phyloP scores from a whole-genome alignment of 2,888 invertebrate species.

The Masnerella sp. region DNA sequence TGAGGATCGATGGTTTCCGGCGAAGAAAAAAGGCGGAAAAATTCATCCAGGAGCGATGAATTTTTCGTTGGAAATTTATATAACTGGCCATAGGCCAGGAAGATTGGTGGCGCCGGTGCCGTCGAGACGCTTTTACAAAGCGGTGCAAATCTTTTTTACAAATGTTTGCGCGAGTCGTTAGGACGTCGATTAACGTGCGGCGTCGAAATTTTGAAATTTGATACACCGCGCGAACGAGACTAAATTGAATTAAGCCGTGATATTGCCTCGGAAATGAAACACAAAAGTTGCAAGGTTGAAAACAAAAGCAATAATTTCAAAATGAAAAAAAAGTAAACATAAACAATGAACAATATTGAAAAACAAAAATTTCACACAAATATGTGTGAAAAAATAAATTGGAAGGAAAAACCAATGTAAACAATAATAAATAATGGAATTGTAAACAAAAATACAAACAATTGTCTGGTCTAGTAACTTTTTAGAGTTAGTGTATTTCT shows the following conservation, averaged over 20 bases:
- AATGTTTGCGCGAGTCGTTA: conserved; percentile 32
- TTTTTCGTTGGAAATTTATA: conserved; percentile 33
- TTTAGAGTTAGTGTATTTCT: too few relatives aligned
- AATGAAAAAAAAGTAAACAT: neutral
- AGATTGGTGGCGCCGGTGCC: conserved; percentile 26
- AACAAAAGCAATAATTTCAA: neutral
- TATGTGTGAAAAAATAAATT: too few relatives aligned
- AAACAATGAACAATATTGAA: too few relatives aligned
- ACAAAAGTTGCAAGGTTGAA: neutral
- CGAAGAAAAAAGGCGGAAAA: conserved; percentile 1
- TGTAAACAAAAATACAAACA: too few relatives aligned
- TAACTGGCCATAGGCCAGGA: conserved; percentile 40
- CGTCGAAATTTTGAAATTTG: conserved; percentile 18
- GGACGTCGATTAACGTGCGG: conserved; percentile 21
- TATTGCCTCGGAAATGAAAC: neutral
- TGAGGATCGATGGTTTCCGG: conserved; percentile 16
- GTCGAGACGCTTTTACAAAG: conserved; percentile 17
- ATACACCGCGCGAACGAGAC: conserved; percentile 8
- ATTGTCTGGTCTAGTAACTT: too few relatives aligned
- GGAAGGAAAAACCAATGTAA: too few relatives aligned
- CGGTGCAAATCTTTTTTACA: conserved; percentile 31
- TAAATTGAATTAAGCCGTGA: conserved; percentile 22
- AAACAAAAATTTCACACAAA: too few relatives aligned
- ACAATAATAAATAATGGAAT: too few relatives aligned
- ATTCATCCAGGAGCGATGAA: neutral